A percentile compares a stretch with the other conserved stretches of the same genome.
Conservation (phyloP, 2,113 vertebrate species). For the Morone chrysops region DNA sequence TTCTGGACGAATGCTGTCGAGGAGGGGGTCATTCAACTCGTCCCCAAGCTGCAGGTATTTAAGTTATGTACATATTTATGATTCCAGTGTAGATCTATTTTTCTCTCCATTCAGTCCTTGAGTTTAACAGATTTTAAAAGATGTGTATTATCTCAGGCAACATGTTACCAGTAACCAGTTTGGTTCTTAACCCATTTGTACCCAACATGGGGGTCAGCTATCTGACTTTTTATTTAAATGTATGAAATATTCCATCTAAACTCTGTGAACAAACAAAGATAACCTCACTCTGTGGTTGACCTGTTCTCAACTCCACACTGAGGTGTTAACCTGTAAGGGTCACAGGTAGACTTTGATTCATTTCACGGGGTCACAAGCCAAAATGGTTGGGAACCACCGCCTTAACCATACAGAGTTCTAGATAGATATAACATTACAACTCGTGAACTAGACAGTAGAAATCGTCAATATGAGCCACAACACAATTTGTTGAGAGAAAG, state of each 20-base stretch:
- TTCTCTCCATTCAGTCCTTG: neutral
- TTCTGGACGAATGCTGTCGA: slow-evolving; percentile 11
- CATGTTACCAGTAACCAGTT: neutral
- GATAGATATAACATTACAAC: neutral
- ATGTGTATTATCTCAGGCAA: neutral
- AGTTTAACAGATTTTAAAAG: neutral
- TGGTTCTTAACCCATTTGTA: neutral
- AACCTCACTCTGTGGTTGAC: neutral
- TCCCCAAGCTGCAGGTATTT: slow-evolving; percentile 1
- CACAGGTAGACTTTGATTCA: no score
- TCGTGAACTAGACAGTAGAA: no score
- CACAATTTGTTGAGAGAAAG: neutral
- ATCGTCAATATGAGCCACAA: neutral
- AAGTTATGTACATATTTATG: neutral
- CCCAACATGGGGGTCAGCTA: neutral
- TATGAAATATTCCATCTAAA: neutral
- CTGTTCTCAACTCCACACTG: neutral
- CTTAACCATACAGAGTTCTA: neutral
- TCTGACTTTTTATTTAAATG: neutral
- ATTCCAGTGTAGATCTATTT: neutral
- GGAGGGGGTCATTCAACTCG: neutral
- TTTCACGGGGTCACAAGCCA: no score
- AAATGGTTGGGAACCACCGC: no score
- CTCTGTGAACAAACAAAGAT: neutral
- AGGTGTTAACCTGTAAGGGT: no score